These are phyloP conservation scores for Carapus acus DNA, from an alignment of 2,797 vertebrate genomes.

Conservation along the genomic window DNA sequence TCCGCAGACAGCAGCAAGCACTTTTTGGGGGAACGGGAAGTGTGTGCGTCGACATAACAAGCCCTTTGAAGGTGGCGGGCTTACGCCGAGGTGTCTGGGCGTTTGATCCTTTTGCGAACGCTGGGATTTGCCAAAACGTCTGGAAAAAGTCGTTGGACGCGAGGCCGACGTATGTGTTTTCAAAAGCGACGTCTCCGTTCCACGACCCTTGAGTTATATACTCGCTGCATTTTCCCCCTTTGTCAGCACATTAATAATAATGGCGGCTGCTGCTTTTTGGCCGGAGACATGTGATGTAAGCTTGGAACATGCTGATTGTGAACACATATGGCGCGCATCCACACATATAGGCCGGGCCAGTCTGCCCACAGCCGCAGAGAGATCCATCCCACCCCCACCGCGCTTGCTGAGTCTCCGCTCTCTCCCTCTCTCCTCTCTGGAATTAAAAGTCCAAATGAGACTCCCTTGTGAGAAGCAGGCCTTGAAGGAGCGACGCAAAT, in stretches of 20 bases:
- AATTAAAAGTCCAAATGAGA: slow-evolving; percentile 1
- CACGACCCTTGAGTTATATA: slow-evolving; percentile 24
- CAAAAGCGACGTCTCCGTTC: slow-evolving; percentile 22
- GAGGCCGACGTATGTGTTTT: slow-evolving; percentile 28
- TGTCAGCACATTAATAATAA: slow-evolving; percentile 62
- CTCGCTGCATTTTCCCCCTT: slow-evolving; percentile 32
- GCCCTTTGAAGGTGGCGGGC: slow-evolving; percentile 47
- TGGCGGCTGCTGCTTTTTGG: slow-evolving; percentile 35
- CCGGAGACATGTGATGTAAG: slow-evolving; percentile 50
- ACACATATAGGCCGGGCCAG: slow-evolving; percentile 34
- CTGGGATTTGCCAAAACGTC: slow-evolving; percentile 31
- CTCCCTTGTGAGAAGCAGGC: slow-evolving; percentile 11
- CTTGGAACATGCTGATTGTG: slow-evolving; percentile 51
- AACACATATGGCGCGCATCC: slow-evolving; percentile 61
- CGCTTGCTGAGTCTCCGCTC: slow-evolving; percentile 8
- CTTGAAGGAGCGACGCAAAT: slow-evolving; percentile 14
- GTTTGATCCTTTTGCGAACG: slow-evolving; percentile 55
- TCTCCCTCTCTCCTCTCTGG: slow-evolving; percentile 10
- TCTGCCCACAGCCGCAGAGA: slow-evolving; percentile 11
- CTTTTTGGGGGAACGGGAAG: slow-evolving; percentile 61
- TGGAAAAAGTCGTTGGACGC: slow-evolving; percentile 43
- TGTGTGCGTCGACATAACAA: slow-evolving; percentile 49
- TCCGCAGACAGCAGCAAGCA: slow-evolving; percentile 50
- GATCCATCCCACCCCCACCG: slow-evolving; percentile 42
- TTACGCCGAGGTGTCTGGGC: slow-evolving; percentile 47